Evolutionary conservation across 2,888 invertebrate genomes (phyloP), one percentile per base, ranked within the genome.

Genomic region (Cactoblastis cactorum): DNA sequence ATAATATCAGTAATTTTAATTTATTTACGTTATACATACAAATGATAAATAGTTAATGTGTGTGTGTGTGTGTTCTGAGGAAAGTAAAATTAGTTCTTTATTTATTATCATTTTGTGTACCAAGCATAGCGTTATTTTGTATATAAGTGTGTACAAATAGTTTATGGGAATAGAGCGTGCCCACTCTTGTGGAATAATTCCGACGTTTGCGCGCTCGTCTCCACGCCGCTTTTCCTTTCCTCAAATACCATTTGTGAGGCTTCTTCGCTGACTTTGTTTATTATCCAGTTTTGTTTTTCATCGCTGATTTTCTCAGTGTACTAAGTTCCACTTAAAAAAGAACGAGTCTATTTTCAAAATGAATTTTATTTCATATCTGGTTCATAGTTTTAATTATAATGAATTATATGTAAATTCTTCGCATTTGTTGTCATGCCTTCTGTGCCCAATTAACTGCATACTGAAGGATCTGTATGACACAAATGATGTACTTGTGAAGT

Each of bases 211-310:
- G 74, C 69, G 67, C 62, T 61, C 62, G 54, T 59, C 59, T 61
- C 58, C 63, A 56, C 62, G 56, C 61, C 60, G 55, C 56, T 52
- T 53, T 57, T 53, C 49, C 33, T 51, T 17, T 19, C 51, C 51
- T 69, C 72, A 76, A 80, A 80, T 77, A 68, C 74, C 77, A 82
- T 82, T 83, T 80, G 74, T 72, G 67, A 62, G 69, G 68, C 74
- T 75, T 73, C 71, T 77, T 73, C 67, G 58, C 69, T 69, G 67
- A 59, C 65, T 67, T 65, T 69, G 58, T 69, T 67, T 71, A 69
- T 28, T 32, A 43, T 11, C 28, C 11, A 43, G 28, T 67, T 70
- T 73, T 70, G 62, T 69, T 70, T 67, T 70, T 65, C 17, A 28
- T 67, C 69, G 62, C 69, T 72, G 9, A 17, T 8, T 28, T 28